Base-by-base conservation (phyloP, 2,888 invertebrate genomes). In the Ceriagrion tenellum region DNA sequence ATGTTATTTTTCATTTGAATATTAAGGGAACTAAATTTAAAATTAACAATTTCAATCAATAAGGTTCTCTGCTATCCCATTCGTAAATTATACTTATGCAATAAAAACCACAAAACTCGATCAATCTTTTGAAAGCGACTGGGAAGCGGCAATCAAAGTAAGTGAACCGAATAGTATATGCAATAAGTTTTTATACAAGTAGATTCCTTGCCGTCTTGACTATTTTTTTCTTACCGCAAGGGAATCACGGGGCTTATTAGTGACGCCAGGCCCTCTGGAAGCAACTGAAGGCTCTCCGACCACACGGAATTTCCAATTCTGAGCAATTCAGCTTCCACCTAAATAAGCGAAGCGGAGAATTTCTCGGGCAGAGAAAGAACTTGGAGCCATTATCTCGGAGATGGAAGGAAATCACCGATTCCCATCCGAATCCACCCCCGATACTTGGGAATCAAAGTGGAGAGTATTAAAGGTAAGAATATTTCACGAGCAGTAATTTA, bases 261-360 rank as follows among this genome's bases (percentile, higher is more conserved):
- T 93, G 18, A 93, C 93, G 93, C 93, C 69, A 69, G 69, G 2
- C 35, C 40, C 47, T 26, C 69, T 69, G 40, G 26, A 13, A 93
- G 59, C 35, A 56, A 59, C 47, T 74, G 69, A 55, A 69, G 35
- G 47, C 69, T 20, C 47, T 93, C 69, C 93, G 55, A 69, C 23
- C 69, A 40, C 40, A 69, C 47, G 93, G 69, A 30, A 93, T 93
- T 69, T 93, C 69, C 69, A 47, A 69, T 81, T 81, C 81, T n/a
- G 26, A 89, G n/a, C 55, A 55, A 47, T 69, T 0, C 93, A 59
- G 63, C 20, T 26, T 2, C 55, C 69, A 69, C 40, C 13, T 47
- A 40, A 69, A 93, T 40, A n/a, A 93, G 47, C 55, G 69, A 93
- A 93, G 93, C 93, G 93, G 69, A 93, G 93, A 93, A 69, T 93